These are phyloP conservation scores for Lithophane ornitopus DNA, from an alignment of 2,888 invertebrate genomes.

Conservation along the genomic window DNA sequence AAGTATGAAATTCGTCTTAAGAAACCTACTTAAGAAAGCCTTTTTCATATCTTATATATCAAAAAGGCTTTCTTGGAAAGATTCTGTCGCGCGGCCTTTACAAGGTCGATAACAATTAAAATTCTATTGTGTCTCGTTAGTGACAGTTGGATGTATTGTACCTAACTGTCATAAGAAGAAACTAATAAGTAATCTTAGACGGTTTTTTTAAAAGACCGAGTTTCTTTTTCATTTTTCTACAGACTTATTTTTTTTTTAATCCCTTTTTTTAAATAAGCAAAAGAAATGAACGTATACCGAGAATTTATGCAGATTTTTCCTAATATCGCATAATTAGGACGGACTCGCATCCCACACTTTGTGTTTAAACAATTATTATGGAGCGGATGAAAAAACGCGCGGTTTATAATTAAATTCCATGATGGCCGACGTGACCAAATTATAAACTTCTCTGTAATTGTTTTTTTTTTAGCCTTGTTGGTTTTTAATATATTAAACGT, in stretches of 20 bases:
- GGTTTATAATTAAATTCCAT: constrained; percentile 69
- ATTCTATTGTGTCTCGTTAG: too few relatives aligned
- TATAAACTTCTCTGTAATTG: constrained; percentile 68
- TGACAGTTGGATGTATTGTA: not conserved
- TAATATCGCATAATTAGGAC: constrained; percentile 46
- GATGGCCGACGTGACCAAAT: constrained; percentile 68
- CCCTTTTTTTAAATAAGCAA: not conserved
- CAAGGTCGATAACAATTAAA: too few relatives aligned
- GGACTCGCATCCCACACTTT: constrained; percentile 23
- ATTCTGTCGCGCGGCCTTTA: not conserved
- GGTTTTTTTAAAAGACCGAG: not conserved
- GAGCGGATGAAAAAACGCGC: constrained; percentile 60
- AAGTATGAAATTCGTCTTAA: not conserved
- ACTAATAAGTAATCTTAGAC: not conserved
- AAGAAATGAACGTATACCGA: too few relatives aligned
- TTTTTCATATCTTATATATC: not conserved
- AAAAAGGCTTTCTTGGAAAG: not conserved
- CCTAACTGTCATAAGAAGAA: too few relatives aligned
- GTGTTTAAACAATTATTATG: constrained; percentile 63
- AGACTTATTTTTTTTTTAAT: not conserved
- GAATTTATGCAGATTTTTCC: not conserved
- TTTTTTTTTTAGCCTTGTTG: constrained; percentile 70
- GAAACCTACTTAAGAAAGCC: not conserved
- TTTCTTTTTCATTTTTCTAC: not conserved
- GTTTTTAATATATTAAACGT: constrained; percentile 70